Conservation (phyloP, 2,113 vertebrate species). For the Danio rerio region DNA sequence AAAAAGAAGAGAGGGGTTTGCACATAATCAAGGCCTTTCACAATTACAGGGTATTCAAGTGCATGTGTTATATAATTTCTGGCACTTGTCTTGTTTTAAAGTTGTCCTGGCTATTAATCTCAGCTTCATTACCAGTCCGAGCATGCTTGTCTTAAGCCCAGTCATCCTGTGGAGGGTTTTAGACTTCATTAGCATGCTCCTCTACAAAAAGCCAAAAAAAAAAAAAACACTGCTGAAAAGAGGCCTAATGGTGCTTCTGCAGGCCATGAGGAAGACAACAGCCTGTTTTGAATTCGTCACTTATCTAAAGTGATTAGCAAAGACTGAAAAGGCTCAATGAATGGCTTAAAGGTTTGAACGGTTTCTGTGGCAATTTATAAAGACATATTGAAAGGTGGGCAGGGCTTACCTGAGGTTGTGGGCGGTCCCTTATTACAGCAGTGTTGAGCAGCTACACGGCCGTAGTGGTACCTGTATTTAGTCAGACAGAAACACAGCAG, state of each 20-base stretch:
- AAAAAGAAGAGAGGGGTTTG: background rate
- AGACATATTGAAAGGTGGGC: constrained; percentile 3
- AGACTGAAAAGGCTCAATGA: background rate
- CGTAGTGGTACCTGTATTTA: constrained; percentile 69
- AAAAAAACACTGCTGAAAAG: constrained; percentile 34
- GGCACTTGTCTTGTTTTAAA: constrained; percentile 19
- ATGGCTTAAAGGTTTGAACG: background rate
- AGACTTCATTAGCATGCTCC: constrained; percentile 42
- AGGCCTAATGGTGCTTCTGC: background rate
- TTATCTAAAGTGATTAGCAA: constrained; percentile 25
- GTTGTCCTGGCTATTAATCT: constrained; percentile 38
- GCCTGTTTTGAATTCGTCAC: constrained; percentile 28
- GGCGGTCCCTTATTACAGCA: background rate
- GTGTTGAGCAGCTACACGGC: constrained; percentile 59
- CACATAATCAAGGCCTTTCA: background rate
- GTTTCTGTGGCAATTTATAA: background rate
- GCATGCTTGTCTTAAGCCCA: constrained; percentile 13
- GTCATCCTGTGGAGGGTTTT: constrained; percentile 40
- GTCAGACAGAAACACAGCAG: background rate
- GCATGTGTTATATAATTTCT: constrained; percentile 16
- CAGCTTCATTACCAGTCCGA: constrained; percentile 36
- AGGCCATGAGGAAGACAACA: constrained; percentile 13
- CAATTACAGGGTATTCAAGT: background rate
- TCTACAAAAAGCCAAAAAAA: constrained; percentile 45
- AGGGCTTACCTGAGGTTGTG: constrained; percentile 30